Base-by-base conservation (phyloP, 2,888 invertebrate genomes). In the Cheilosia vulpina region DNA sequence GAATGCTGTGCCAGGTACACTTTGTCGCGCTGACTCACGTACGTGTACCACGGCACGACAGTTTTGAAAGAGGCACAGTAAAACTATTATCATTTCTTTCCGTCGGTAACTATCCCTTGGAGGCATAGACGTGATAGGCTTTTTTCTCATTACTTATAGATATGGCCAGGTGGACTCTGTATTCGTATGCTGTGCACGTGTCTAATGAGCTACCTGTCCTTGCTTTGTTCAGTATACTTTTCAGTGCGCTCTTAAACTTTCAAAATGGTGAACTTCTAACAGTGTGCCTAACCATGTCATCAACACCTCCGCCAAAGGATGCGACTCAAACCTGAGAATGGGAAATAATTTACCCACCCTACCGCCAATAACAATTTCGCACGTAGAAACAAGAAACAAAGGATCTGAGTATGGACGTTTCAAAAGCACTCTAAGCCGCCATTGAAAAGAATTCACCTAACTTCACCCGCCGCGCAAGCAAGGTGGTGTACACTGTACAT, bases 71-170 rank as follows among this genome's bases (percentile, higher is more conserved):
- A 53, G 43, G 52, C 60, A 55, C 38, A 65, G 17, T 47, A 45
- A 60, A 52, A 43, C 47, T 60, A 53, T 60, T 55, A 17, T 13
- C 19, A 52, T 53, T 24, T 53, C 53, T 55, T 45, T 66, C 53
- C 55, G 60, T 66, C 11, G 45, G 55, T 53, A 66, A 79, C 72
- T 73, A 73, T 79, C 62, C 78, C 79, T 38, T 50, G 53, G 60
- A 79, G 79, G 68, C 66, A 41, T 83, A 79, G 79, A 68, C 83
- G 72, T 68, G 78, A 83, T 83, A 68, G 83, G 78, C 63, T 83
- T 78, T 78, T 71, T 21, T 53, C 72, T 72, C 72, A 78, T 72
- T 78, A 76, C 50, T 43, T 76, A 76, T 66, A 60, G 76, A 76
- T 66, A 76, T 66, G 66, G 66, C 66, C 13, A 38, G 38, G 38